phyloP scores from a whole-genome alignment of 2,888 invertebrate genomes.

The Caenorhabditis sp. region DNA sequence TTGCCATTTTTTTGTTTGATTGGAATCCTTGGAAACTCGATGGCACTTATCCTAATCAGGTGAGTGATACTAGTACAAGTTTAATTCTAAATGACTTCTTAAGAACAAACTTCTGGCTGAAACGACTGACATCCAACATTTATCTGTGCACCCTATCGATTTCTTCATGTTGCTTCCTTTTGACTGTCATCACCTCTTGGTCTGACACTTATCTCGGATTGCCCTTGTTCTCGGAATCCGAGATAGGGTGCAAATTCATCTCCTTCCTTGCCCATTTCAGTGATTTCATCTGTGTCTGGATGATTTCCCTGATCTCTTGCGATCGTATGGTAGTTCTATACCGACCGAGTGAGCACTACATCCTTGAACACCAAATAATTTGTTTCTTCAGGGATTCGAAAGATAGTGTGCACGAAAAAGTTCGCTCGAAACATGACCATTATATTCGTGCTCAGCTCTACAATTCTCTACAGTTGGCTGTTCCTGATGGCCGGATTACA shows the following conservation, averaged over 20 bases:
- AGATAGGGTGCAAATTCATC: conserved; percentile 76
- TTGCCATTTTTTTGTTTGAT: conserved; percentile 73
- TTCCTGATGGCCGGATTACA: conserved; percentile 80
- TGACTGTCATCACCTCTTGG: conserved; percentile 81
- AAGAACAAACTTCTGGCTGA: conserved; percentile 83
- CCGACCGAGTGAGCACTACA: conserved; percentile 77
- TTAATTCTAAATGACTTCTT: neutral
- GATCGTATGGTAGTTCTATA: conserved; percentile 81
- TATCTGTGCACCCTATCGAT: conserved; percentile 81
- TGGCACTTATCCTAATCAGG: conserved; percentile 82
- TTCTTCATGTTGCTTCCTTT: conserved; percentile 80
- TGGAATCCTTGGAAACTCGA: conserved; percentile 82
- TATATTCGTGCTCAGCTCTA: conserved; percentile 69
- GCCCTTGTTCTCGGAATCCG: conserved; percentile 78
- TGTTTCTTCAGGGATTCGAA: conserved; percentile 75
- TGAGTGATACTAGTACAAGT: conserved; percentile 20
- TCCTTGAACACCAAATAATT: no score
- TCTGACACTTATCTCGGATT: conserved; percentile 76
- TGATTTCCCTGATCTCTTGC: conserved; percentile 81
- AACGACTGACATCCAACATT: conserved; percentile 81
- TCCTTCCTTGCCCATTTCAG: conserved; percentile 82
- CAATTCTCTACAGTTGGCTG: conserved; percentile 79
- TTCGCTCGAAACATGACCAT: conserved; percentile 78
- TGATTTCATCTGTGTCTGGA: conserved; percentile 81
- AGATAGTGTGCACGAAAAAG: conserved; percentile 77